Evolutionary conservation across 2,888 invertebrate genomes (phyloP).

Genomic region (Nipponacmea schrenckii): DNA sequence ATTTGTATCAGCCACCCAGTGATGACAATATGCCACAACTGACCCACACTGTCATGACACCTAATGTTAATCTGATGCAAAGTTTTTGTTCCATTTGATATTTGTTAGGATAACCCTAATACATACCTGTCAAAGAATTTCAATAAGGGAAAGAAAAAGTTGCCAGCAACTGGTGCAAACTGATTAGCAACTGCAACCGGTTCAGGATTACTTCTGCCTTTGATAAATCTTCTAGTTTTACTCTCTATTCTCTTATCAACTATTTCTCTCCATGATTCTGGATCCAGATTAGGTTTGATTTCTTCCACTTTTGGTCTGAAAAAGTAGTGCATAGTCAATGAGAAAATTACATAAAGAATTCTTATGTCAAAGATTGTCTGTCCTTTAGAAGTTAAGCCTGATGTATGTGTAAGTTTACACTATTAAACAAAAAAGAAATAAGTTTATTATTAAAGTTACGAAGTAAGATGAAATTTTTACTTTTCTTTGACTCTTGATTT

Average conservation of each 20-base stretch:
- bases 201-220: conserved; percentile 70
- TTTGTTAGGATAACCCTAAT: no score
- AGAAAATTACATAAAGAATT: no score
- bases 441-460: no score
- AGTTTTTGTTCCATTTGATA: no score
- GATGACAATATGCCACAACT: no score
- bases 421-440: conserved; percentile 1
- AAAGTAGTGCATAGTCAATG: no score
- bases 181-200: conserved; percentile 72
- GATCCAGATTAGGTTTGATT: conserved; percentile 20
- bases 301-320: conserved; percentile 63
- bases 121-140: conserved; percentile 56
- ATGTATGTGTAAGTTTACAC: background rate
- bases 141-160: conserved; percentile 82
- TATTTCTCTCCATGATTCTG: conserved; percentile 71
- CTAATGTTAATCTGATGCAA: no score
- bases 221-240: conserved; percentile 75
- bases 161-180: conserved; percentile 80
- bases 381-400: no score
- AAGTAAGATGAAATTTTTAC: no score
- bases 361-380: no score
- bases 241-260: conserved; percentile 77
- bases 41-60: no score
- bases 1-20: no score
- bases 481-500: background rate